These are phyloP conservation scores for Acleris holmiana DNA, from an alignment of 2,888 invertebrate genomes.

Conservation along the genomic window DNA sequence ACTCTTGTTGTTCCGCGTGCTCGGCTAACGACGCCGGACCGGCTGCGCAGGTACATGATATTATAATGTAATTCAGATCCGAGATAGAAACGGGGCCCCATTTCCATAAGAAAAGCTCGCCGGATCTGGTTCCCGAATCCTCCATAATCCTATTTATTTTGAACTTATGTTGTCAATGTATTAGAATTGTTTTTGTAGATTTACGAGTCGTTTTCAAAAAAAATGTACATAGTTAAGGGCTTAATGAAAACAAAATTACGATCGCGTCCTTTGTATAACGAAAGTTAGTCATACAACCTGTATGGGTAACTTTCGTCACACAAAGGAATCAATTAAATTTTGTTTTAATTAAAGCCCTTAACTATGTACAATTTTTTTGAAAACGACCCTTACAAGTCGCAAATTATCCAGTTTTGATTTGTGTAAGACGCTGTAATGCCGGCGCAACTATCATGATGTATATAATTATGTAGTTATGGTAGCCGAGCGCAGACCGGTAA, in stretches of 20 bases:
- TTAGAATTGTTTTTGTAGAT: constrained; percentile 30
- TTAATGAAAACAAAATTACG: too few relatives aligned
- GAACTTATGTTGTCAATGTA: constrained; percentile 43
- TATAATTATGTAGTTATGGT: constrained; percentile 25
- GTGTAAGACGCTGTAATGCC: background rate
- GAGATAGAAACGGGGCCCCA: constrained; percentile 49
- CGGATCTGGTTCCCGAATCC: constrained; percentile 47
- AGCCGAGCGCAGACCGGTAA: constrained; percentile 13
- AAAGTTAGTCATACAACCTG: too few relatives aligned
- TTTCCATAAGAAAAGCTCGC: constrained; percentile 47
- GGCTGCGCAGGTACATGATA: constrained; percentile 38
- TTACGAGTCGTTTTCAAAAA: too few relatives aligned
- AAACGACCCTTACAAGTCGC: too few relatives aligned
- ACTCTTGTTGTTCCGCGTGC: constrained; percentile 48
- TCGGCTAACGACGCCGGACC: constrained; percentile 39
- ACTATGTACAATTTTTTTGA: too few relatives aligned
- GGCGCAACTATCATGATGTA: background rate
- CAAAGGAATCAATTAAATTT: too few relatives aligned
- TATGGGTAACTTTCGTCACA: too few relatives aligned
- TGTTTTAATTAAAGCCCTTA: too few relatives aligned
- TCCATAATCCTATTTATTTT: constrained; percentile 44
- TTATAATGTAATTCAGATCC: constrained; percentile 39
- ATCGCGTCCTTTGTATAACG: too few relatives aligned
- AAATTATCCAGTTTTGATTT: constrained; percentile 16
- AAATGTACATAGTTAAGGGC: too few relatives aligned